These are phyloP conservation scores for Apoderus coryli DNA, from an alignment of 2,888 invertebrate genomes.

Conservation along the genomic window DNA sequence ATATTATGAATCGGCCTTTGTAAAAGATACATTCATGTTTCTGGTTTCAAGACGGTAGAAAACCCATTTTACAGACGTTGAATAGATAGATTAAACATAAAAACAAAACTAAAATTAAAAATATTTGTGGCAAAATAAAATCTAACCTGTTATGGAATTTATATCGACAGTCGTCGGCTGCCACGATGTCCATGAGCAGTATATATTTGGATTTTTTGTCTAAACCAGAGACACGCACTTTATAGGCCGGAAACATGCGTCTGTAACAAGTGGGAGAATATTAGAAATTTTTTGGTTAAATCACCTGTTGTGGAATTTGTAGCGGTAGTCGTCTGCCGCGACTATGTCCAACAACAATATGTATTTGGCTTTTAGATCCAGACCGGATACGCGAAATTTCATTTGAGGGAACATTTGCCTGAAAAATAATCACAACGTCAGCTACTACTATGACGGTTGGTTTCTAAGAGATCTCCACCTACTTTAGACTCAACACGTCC, in stretches of 20 bases:
- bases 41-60: too few species aligned
- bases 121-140: too few species aligned
- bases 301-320: conserved; percentile 94
- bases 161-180: conserved; percentile 91
- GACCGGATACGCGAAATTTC: conserved; percentile 95
- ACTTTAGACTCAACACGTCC: too few species aligned
- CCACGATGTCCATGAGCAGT: conserved; percentile 93
- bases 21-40: too few species aligned
- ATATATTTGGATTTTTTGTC: conserved; percentile 97
- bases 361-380: conserved; percentile 99
- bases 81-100: too few species aligned
- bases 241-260: conserved; percentile 97
- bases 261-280: conserved; percentile 45
- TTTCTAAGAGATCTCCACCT: too few species aligned
- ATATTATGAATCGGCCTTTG: too few species aligned
- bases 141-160: conserved; percentile 85
- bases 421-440: conserved; percentile 27
- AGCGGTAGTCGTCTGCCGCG: conserved; percentile 96
- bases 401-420: conserved; percentile 99
- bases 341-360: conserved; percentile 97
- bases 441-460: too few species aligned
- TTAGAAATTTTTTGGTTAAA: conserved; percentile 15
- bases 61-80: too few species aligned
- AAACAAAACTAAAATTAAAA: too few species aligned
- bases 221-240: conserved; percentile 90